Evolutionary conservation across 1,140 invertebrate genomes (phyloP).

Genomic region (Drosophila bipectinata): DNA sequence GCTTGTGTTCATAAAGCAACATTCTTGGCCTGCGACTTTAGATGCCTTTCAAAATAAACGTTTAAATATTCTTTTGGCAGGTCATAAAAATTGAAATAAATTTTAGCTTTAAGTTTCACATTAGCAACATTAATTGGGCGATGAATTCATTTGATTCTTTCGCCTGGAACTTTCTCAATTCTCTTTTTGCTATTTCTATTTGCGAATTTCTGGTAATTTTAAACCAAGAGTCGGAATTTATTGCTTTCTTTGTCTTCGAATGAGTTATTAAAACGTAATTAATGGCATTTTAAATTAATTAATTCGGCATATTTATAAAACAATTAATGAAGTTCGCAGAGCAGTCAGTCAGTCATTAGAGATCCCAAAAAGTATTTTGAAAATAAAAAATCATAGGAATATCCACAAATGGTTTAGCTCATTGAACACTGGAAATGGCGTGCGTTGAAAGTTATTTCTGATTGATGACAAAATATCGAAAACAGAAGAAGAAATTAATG

Average conservation of each 20-base stretch:
- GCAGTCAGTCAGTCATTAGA: conserved; percentile 35
- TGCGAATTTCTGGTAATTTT: conserved; percentile 39
- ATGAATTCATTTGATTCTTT: conserved; percentile 33
- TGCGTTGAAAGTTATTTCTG: conserved; percentile 82
- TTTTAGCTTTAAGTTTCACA: conserved; percentile 18
- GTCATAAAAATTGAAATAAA: conserved; percentile 41
- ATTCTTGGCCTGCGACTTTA: not conserved
- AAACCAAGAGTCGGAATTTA: conserved; percentile 47
- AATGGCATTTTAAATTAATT: conserved; percentile 80
- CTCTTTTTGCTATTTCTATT: conserved; percentile 23
- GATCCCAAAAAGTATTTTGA: not conserved
- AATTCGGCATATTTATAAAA: conserved; percentile 80
- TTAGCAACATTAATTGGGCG: conserved; percentile 42
- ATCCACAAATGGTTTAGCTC: conserved; percentile 45
- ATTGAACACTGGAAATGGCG: conserved; percentile 67
- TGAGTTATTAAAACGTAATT: conserved; percentile 78
- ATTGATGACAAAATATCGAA: conserved; percentile 78
- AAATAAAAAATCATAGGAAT: conserved; percentile 21
- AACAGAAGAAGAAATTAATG: conserved; percentile 71
- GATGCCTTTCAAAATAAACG: not conserved
- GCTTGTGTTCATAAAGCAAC: not conserved
- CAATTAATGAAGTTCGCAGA: conserved; percentile 75
- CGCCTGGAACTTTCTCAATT: conserved; percentile 23
- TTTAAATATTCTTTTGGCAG: conserved; percentile 19
- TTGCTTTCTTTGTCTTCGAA: conserved; percentile 73